Evolutionary conservation across 2,797 vertebrate species (phyloP), one percentile per base, ranked within the genome.

Genomic region (Glyptemys insculpta): DNA sequence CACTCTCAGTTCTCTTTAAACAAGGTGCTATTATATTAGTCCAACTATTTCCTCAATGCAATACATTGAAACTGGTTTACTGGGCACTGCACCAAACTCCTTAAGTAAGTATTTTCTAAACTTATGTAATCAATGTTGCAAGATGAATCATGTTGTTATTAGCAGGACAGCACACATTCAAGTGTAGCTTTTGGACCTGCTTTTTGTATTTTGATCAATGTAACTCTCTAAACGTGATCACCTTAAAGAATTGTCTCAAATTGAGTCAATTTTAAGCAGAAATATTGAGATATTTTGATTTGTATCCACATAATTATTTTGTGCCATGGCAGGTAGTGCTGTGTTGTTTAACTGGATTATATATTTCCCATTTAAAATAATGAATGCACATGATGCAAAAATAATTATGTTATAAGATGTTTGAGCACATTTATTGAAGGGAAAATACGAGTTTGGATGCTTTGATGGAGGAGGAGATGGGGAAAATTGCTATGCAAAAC

Each of bases 91-190:
- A 62, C 81, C 62, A 91, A 92, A 85, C 87, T 72, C 37, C 74
- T 59, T 50, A 19, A n/a, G 50, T 52, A 87, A 88, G 91, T 81
- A 47, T 89, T 79, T 54, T 81, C 83, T 93, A 88, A 91, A 0
- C 0, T 94, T 94, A 86, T 1, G 11, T 89, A 94, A 83, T 10
- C 62, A 82, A 57, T 44, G 83, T 87, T 54, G 83, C n/a, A 74
- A 79, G 57, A 86, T 89, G 74, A 96, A 88, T 95, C 93, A 94
- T 4, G 57, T 8, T 94, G 89, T 84, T 92, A 2, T 5, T 10
- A 88, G 80, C 78, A 27, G 59, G 65, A 91, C 87, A 57, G 83
- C 0, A 1, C 52, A 86, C 88, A 49, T n/a, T 47, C 44, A 91
- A 68, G 41, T 85, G n/a, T 80, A 53, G 27, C 19, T 84, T 91